Base-by-base conservation (phyloP, 1,140 invertebrate genomes). In the Agraylea sexmaculata region DNA sequence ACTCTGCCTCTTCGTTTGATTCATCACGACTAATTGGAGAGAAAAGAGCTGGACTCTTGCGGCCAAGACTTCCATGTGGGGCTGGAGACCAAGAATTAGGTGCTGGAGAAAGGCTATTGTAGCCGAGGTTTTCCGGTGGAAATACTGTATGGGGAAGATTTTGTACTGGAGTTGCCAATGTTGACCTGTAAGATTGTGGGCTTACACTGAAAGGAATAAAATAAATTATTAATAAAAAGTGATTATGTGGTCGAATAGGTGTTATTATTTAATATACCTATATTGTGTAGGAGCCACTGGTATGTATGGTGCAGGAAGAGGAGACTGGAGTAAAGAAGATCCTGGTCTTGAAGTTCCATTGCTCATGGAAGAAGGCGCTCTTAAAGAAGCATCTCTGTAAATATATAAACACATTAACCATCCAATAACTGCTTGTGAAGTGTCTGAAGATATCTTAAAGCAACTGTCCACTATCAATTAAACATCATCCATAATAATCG, bases 61-160 rank as follows among this genome's bases (percentile, higher is more conserved):
- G 43, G 17, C 46, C 46, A 12, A 47, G 28, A 10, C 19, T 34
- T 2, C 32, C 32, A 7, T 11, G 16, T 7, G 30, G 5, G 8
- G n/a, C 12, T 6, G 22, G 33, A 32, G 30, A 6, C 6, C 22
- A 31, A 7, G 34, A 36, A 19, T 38, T 18, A 11, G 34, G 35
- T 13, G 23, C 34, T 17, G 39, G 35, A 1, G 22, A 17, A 5
- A 18, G 19, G 1, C 16, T 19, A 1, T 1, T 10, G 20, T 29
- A 39, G 4, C 43, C 40, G 11, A 40, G 28, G 23, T 38, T 29
- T 23, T 49, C 47, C 4, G 47, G 47, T 18, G 62, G 62, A 49
- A 63, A 64, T 41, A 60, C 59, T 25, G 62, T 64, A 43, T 61
- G 56, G 12, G 61, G 62, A 41, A 63, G 49, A 11, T 56, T 51